Conservation (phyloP, 2,113 vertebrate species). For the Muntiacus muntjak region DNA sequence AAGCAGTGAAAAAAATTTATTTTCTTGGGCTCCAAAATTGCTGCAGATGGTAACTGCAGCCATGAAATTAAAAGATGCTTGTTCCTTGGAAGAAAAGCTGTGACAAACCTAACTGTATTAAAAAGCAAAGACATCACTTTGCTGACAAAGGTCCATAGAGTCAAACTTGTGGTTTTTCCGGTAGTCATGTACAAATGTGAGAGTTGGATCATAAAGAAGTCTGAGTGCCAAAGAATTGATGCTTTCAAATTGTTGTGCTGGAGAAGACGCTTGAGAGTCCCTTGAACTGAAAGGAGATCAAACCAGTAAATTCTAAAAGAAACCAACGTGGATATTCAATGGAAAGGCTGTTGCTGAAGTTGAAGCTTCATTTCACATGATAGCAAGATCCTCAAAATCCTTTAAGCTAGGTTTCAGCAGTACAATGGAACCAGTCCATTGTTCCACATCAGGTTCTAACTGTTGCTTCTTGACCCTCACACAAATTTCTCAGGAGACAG, state of each 20-base stretch:
- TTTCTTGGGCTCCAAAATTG: neutral
- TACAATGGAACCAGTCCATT: neutral
- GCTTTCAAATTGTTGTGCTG: neutral
- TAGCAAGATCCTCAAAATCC: neutral
- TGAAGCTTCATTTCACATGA: neutral
- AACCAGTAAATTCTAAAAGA: neutral
- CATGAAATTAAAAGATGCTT: neutral
- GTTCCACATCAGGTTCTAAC: neutral
- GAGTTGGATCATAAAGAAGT: neutral
- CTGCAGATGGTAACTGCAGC: neutral
- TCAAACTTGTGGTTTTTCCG: neutral
- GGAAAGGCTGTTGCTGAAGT: neutral
- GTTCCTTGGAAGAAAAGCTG: neutral
- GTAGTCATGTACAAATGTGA: neutral
- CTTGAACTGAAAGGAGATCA: neutral
- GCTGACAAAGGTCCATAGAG: neutral
- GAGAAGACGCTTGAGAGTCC: neutral
- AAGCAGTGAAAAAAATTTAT: neutral
- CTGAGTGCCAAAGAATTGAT: neutral
- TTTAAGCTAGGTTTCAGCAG: neutral
- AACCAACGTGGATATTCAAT: neutral
- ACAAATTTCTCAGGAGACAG: neutral
- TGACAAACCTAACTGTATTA: neutral
- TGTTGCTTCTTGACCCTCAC: neutral
- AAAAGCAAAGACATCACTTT: neutral